A percentile compares a stretch with the other conserved stretches of the same genome.
Conservation (phyloP, 2,113 vertebrate genomes). For the Urocolius indicus region DNA sequence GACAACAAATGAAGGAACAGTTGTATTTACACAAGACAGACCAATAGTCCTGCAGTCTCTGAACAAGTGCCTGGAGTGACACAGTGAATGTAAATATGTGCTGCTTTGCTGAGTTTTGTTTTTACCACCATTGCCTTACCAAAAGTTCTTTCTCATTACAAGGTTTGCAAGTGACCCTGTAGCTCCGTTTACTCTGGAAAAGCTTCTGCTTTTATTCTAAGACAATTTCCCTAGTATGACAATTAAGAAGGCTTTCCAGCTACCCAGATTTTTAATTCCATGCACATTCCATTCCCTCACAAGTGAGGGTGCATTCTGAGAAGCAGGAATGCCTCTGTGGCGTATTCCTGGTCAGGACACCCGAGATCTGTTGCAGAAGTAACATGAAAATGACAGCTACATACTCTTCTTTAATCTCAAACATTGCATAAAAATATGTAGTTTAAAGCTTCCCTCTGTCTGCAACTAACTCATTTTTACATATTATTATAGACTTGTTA, state of each 20-base stretch:
- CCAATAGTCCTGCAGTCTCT: background rate
- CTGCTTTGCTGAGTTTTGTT: background rate
- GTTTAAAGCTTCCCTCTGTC: background rate
- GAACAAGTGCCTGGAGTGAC: background rate
- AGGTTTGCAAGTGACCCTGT: background rate
- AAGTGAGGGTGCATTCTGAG: background rate
- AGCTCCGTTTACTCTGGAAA: background rate
- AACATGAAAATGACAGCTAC: background rate
- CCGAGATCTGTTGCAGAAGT: background rate
- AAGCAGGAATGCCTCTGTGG: background rate
- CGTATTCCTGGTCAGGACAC: background rate
- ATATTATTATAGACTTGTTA: background rate
- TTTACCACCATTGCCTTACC: background rate
- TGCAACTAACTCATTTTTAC: background rate
- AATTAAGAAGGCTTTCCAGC: background rate
- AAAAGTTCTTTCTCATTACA: background rate
- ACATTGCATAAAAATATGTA: background rate
- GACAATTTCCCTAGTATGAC: background rate
- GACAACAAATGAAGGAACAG: constrained; percentile 16
- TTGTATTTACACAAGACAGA: background rate
- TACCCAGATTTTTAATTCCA: background rate
- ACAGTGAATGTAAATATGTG: background rate
- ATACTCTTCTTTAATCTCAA: background rate
- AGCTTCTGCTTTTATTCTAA: background rate
- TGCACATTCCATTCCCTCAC: background rate